Evolutionary conservation across 2,888 invertebrate species (phyloP).

Genomic region (Troides helena): DNA sequence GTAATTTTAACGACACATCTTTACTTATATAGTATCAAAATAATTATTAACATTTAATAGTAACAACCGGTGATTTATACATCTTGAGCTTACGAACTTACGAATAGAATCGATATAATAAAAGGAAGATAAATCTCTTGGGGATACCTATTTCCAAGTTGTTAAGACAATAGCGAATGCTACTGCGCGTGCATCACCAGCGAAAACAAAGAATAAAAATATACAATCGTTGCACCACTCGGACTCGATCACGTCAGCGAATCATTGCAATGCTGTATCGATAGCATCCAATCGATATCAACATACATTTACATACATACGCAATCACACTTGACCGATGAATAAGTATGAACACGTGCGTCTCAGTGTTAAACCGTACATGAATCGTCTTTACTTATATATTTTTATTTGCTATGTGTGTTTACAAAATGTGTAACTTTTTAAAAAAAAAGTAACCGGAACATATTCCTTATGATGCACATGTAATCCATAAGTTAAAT

Average conservation of each 20-base stretch:
- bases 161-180: slow-evolving; percentile 8
- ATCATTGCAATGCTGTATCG: slow-evolving; percentile 17
- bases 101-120: background rate
- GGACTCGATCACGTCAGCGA: slow-evolving; percentile 1
- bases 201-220: slow-evolving; percentile 17
- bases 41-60: background rate
- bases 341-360: background rate
- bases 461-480: no score
- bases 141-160: background rate
- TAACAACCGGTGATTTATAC: no score
- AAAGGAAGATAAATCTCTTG: background rate
- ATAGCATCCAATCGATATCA: slow-evolving; percentile 21
- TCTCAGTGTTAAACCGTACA: background rate
- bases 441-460: no score
- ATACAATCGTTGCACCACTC: slow-evolving; percentile 10
- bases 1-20: no score
- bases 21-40: background rate
- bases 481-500: background rate
- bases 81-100: background rate
- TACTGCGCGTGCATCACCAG: background rate
- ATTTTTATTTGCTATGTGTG: no score
- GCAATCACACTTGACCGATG: slow-evolving; percentile 5
- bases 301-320: background rate
- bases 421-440: no score
- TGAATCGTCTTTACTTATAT: background rate